Conservation (phyloP, 2,888 invertebrate species). For the Cephus sareptanus region DNA sequence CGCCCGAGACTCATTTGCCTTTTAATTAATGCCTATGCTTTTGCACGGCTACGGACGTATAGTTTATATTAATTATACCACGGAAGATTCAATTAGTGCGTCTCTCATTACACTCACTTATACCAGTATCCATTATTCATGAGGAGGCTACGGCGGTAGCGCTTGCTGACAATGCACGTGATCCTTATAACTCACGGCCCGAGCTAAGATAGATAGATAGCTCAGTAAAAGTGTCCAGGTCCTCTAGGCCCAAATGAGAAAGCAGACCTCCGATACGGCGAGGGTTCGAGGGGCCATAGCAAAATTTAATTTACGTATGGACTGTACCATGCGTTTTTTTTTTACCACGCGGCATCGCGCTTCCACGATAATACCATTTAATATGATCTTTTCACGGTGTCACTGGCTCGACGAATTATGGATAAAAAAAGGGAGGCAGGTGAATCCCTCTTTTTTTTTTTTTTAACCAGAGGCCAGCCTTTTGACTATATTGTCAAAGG, state of each 20-base stretch:
- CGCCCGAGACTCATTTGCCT: slow-evolving; percentile 36
- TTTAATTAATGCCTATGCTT: slow-evolving; percentile 54
- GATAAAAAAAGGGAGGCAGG: neutral
- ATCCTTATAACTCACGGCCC: slow-evolving; percentile 38
- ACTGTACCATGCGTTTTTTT: neutral
- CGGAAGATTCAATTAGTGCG: slow-evolving; percentile 65
- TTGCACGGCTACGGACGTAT: slow-evolving; percentile 46
- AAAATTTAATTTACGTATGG: neutral
- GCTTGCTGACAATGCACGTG: slow-evolving; percentile 50
- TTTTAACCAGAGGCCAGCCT: neutral
- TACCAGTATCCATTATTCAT: slow-evolving; percentile 60
- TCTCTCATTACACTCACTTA: slow-evolving; percentile 63
- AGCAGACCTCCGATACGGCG: neutral
- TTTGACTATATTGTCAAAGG: neutral
- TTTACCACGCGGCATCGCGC: neutral
- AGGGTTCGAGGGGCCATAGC: neutral
- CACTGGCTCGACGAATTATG: neutral
- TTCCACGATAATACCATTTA: neutral
- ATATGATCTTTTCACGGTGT: neutral
- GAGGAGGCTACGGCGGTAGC: slow-evolving; percentile 41
- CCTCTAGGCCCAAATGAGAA: slow-evolving; percentile 1
- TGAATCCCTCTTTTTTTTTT: neutral
- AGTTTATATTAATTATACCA: slow-evolving; percentile 63
- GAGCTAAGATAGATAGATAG: slow-evolving; percentile 7
- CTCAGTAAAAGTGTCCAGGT: neutral